Evolutionary conservation across 2,113 vertebrate genomes (phyloP), one percentile per base, ranked within the genome.

Genomic region (Sardina pilchardus): DNA sequence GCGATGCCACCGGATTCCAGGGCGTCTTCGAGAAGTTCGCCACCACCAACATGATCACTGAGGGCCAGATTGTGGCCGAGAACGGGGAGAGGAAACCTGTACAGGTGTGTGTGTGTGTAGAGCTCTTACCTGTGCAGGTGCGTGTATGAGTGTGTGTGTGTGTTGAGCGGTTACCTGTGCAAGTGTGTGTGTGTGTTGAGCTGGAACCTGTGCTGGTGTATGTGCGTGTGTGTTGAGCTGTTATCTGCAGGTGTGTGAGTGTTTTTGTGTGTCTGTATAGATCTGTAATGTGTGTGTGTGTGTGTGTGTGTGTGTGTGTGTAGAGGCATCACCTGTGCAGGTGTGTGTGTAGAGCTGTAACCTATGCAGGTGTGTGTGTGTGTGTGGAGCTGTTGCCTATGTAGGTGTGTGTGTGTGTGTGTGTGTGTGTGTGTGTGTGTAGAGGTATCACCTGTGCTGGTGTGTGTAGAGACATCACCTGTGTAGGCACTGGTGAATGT

Each of bases 1-100:
- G 94, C 84, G 89, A 90, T 24, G 89, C 89, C 86, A 94, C 95
- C 1, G 24, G 26, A 80, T 96, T 97, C 90, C 96, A 97, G 91
- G 94, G 96, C 89, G 95, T 93, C 0, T 97, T 97, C 2, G 95
- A 97, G 89, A 94, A 95, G 87, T 97, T 97, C 4, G 94, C 94
- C 42, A 91, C 90, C 0, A 90, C 90, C 26, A 7, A n/a, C 5
- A 93, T 88, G 19, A 86, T 86, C 0, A 0, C 14, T 90, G 85
- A 89, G 26, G n/a, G 30, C 21, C 67, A 12, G 24, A 86, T 21
- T 21, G 42, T 59, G n/a, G 17, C 81, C 59, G 63, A 71, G 26
- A 2, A 16, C 63, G 63, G 8, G 0, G 63, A 71, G 8, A 71
- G 63, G 14, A 71, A 71, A 71, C 63, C 59, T n/a, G 59, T 63